Conservation (phyloP, 37 sponge, comb jelly and placozoan genomes). For the Petrosia ficiformis region DNA sequence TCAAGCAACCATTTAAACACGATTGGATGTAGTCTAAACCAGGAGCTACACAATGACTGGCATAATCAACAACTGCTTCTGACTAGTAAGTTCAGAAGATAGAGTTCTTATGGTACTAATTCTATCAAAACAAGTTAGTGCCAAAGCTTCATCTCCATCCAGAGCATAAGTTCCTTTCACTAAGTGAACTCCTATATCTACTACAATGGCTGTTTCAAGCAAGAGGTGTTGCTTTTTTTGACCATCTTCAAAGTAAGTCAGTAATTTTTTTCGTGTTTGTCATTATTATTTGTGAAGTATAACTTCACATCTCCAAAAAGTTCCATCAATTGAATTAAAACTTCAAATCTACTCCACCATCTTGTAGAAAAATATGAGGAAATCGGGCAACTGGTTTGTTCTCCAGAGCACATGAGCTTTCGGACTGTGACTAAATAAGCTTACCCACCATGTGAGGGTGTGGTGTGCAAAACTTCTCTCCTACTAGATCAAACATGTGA, state of each 20-base stretch:
- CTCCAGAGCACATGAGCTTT: slow-evolving; percentile 23
- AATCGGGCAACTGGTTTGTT: slow-evolving; percentile 12
- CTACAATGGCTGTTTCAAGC: slow-evolving; percentile 6
- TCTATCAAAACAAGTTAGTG: too few species aligned
- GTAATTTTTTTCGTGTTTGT: background rate
- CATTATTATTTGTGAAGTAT: background rate
- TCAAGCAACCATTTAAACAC: slow-evolving; percentile 12
- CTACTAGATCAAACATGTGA: background rate
- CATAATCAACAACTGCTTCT: slow-evolving; percentile 14
- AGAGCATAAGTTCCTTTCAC: too few species aligned
- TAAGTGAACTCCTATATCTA: background rate
- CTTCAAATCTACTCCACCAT: slow-evolving; percentile 40
- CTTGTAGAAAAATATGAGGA: slow-evolving; percentile 2
- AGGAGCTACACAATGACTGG: slow-evolving; percentile 3
- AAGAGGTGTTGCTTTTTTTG: background rate
- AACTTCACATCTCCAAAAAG: background rate
- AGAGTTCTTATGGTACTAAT: too few species aligned
- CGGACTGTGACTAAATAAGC: slow-evolving; percentile 15
- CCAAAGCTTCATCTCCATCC: too few species aligned
- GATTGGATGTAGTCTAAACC: slow-evolving; percentile 14
- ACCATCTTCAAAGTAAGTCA: slow-evolving; percentile 5
- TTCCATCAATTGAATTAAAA: slow-evolving; percentile 4
- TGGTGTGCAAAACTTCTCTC: background rate
- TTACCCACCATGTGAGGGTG: slow-evolving; percentile 2
- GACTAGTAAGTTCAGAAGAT: slow-evolving; percentile 10